Conservation (phyloP, 2,888 invertebrate genomes). For the Digitonthophagus gazella region DNA sequence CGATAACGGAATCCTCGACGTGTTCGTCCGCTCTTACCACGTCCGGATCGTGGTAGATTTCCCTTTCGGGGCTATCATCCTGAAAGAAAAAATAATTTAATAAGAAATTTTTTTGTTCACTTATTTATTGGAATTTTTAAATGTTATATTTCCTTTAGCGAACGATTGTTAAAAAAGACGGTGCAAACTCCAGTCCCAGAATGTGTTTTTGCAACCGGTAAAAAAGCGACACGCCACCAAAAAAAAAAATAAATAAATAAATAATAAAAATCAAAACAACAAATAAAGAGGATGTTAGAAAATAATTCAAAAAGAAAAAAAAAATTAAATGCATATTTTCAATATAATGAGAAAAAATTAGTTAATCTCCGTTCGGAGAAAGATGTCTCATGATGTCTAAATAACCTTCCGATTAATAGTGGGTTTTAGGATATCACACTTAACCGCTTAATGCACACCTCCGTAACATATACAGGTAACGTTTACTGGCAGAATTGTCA, state of each 20-base stretch:
- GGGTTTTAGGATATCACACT: too few species aligned
- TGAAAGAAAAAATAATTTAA: conserved; percentile 37
- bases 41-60: conserved; percentile 70
- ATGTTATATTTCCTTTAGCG: too few species aligned
- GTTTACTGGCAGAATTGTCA: too few species aligned
- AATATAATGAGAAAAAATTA: too few species aligned
- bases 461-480: too few species aligned
- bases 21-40: conserved; percentile 64
- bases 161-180: not conserved
- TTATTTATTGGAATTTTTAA: too few species aligned
- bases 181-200: conserved; percentile 7
- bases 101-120: too few species aligned
- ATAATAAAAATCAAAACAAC: not conserved
- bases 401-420: too few species aligned
- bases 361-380: too few species aligned
- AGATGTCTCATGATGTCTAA: too few species aligned
- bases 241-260: not conserved
- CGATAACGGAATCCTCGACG: conserved; percentile 54
- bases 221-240: not conserved
- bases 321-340: too few species aligned
- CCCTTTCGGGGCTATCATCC: conserved; percentile 69
- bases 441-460: too few species aligned
- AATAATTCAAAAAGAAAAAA: not conserved
- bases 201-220: not conserved
- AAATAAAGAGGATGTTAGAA: not conserved